Evolutionary conservation across 2,888 invertebrate species (phyloP), one percentile per base, ranked within the genome.

Genomic region (Thereva unica): DNA sequence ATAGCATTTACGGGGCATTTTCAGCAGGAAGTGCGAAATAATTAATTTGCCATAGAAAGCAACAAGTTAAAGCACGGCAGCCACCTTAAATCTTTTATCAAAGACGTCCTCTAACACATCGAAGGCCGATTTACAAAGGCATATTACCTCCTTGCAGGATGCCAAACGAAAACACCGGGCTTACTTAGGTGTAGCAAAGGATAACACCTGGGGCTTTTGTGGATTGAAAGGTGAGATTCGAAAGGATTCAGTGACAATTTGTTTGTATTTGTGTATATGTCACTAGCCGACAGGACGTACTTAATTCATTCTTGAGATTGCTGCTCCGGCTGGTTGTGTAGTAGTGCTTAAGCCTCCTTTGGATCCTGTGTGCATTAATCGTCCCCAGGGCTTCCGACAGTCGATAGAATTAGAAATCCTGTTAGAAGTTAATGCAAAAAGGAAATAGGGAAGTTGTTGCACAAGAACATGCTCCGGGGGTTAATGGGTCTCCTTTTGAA

Each of bases 231-330:
- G 61, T 50, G 61, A 61, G 61, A 61, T 61, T 61, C 50, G 61
- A 61, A 61, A 61, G 61, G 61, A 61, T 61, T 50, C 61, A 61
- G 61, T 61, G 61, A 61, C 61, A 61, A 61, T 61, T 61, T 61
- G 61, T 61, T 61, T 61, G 61, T 61, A 50, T 61, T 61, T 61
- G 61, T 61, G 61, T 61, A 50, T 50, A 61, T 61, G 61, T 61
- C 61, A 61, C 61, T 23, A 50, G 61, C 61, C 49, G 61, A 61
- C 61, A 61, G 61, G 61, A 61, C 50, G 61, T 61, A 50, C 61
- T 61, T 61, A 61, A 61, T 61, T 61, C 61, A 61, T 61, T 49
- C 61, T 50, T 41, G 50, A 61, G 61, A 61, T 50, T 61, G 61
- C 50, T 61, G 61, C 41, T 61, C 45, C 59, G n/a, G 34, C 35